Percentiles rank a stretch among this genome's conserved stretches.
phyloP scores from a whole-genome alignment of 1,140 invertebrate genomes.

The Hestina assimilis region DNA sequence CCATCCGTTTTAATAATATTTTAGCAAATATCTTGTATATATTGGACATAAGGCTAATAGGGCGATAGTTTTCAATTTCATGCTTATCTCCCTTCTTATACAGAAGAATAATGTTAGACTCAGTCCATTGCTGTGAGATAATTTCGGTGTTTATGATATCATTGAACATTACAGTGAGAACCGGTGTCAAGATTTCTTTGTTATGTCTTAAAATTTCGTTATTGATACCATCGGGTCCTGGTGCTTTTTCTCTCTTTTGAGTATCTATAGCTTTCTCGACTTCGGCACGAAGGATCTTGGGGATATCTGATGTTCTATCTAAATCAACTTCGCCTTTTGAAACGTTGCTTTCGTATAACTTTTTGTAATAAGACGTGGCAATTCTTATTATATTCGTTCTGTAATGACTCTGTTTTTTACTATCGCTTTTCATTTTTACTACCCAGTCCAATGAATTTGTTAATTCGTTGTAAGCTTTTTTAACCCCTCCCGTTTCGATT shows the following conservation, averaged over 20 bases:
- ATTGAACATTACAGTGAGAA: slow-evolving; percentile 36
- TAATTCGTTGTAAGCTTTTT: slow-evolving; percentile 35
- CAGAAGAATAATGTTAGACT: not conserved
- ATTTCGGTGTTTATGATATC: slow-evolving; percentile 37
- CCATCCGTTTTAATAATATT: slow-evolving; percentile 17
- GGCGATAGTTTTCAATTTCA: slow-evolving; percentile 35
- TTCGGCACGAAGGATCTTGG: slow-evolving; percentile 30
- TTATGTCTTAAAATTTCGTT: too few species aligned
- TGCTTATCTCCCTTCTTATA: too few species aligned
- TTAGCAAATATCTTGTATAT: slow-evolving; percentile 34
- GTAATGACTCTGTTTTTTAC: slow-evolving; percentile 2
- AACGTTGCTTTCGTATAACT: slow-evolving; percentile 26
- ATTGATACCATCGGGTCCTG: too few species aligned
- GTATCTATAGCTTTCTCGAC: slow-evolving; percentile 19
- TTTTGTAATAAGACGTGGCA: slow-evolving; percentile 29
- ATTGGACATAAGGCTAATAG: slow-evolving; percentile 38
- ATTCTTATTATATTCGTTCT: slow-evolving; percentile 33
- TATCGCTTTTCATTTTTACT: slow-evolving; percentile 29
- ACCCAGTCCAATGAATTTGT: slow-evolving; percentile 30
- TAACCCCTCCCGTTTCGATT: slow-evolving; percentile 13
- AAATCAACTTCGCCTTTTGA: slow-evolving; percentile 17
- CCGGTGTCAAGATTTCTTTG: slow-evolving; percentile 37
- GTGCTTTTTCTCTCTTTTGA: too few species aligned
- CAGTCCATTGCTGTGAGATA: slow-evolving; percentile 41
- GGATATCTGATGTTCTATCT: slow-evolving; percentile 14